Base-by-base conservation (phyloP, 2,888 invertebrate species). In the Trissoscelio sp. region DNA sequence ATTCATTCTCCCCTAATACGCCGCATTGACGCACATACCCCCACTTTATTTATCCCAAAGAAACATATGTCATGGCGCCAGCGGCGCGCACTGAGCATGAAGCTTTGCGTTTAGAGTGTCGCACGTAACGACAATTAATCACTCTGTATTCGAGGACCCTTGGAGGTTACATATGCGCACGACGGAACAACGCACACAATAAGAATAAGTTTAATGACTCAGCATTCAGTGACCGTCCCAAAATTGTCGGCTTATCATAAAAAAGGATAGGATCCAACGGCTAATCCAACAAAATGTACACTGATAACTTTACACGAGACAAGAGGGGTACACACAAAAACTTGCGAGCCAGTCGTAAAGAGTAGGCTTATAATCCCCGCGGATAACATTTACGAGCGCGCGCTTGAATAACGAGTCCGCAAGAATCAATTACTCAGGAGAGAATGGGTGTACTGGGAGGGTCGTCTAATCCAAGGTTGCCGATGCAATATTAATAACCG, bases 401-500 rank as follows among this genome's bases (percentile, higher is more conserved):
- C 75, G 78, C 67, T 62, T 51, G 78, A 85, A 85, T 88, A 87
- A 87, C 86, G 87, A 86, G 88, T 86, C 83, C 85, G 79, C 81
- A 84, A 85, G 86, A 86, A 89, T 89, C 87, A 87, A 89, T 89
- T 89, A 87, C 82, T 81, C 72, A 58, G 80, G 74, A 79, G 72
- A 75, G 66, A 51, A 62, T 57, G 79, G 6, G 80, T 60, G 78
- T 74, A 78, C 79, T 72, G 72, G 67, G 62, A 70, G 80, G 57
- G 53, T 55, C 64, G 11, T 16, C 62, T 79, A 78, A 82, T 74
- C 81, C 78, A 62, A 37, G 75, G 62, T 64, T 69, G 48, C 85
- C 88, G 86, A 89, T 89, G 86, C 86, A 85, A 87, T 89, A 89
- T 89, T 89, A 89, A 89, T 89, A 88, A 88, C 86, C 82, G 83